Conservation (phyloP, 2,888 invertebrate species). For the Acanthosepion pharaonis region DNA sequence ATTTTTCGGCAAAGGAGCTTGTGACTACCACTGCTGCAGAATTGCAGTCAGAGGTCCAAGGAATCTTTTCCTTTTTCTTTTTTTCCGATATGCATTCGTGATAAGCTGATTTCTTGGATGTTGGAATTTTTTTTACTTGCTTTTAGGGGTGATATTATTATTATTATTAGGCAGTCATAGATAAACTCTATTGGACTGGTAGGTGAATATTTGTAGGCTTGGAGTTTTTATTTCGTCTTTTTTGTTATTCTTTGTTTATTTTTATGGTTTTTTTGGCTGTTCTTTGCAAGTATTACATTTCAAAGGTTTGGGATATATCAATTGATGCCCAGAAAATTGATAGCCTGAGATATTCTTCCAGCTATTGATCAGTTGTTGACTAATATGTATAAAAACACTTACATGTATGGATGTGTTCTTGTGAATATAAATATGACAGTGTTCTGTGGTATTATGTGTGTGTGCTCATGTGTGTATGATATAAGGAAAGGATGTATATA, state of each 20-base stretch:
- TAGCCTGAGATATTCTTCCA: conserved; percentile 2
- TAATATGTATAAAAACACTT: background rate
- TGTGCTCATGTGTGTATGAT: background rate
- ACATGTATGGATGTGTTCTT: background rate
- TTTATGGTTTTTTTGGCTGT: background rate
- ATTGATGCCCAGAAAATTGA: conserved; percentile 33
- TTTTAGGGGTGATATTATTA: background rate
- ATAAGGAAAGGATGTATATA: background rate
- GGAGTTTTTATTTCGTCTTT: background rate
- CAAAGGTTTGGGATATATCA: background rate
- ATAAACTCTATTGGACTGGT: background rate
- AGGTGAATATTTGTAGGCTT: background rate
- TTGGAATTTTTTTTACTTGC: background rate
- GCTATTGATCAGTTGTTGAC: background rate
- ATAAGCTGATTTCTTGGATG: conserved; percentile 3
- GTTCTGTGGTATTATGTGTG: too few relatives aligned
- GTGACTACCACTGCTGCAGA: background rate
- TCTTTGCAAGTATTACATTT: conserved; percentile 5
- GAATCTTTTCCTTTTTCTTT: background rate
- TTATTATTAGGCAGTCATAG: background rate
- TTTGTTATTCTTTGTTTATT: background rate
- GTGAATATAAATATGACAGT: too few relatives aligned
- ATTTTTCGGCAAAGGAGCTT: background rate
- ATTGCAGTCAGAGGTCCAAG: background rate
- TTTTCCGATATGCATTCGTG: background rate